A percentile compares a stretch with the other conserved stretches of the same genome.
Evolutionary conservation across 1,140 invertebrate species (phyloP).

Genomic region (Trichomalopsis sarcophagae): DNA sequence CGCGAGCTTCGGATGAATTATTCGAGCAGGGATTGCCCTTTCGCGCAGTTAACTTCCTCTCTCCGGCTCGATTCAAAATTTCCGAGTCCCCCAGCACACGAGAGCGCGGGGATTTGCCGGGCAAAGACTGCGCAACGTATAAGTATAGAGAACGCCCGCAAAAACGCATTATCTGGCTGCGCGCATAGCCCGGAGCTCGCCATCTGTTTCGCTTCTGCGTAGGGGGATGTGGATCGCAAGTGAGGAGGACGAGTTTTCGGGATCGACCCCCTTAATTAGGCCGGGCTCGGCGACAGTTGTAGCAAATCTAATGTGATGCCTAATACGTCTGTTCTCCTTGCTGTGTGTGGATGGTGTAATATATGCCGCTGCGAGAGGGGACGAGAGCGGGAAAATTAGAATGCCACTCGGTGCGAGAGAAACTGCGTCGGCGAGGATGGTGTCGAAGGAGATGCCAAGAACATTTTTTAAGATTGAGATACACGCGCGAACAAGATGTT

Average conservation of each 20-base stretch:
- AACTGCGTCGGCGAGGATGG: background rate
- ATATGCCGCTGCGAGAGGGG: background rate
- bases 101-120: background rate
- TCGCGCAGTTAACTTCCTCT: background rate
- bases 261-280: constrained; percentile 68
- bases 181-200: constrained; percentile 65
- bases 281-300: constrained; percentile 66
- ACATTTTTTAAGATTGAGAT: constrained; percentile 38
- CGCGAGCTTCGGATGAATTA: background rate
- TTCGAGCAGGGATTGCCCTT: background rate
- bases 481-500: background rate
- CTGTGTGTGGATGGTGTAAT: background rate
- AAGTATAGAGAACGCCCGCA: background rate
- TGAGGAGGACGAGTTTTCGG: background rate
- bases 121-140: background rate
- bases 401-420: background rate
- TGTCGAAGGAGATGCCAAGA: background rate
- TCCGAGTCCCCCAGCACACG: background rate
- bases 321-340: constrained; percentile 54
- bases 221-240: constrained; percentile 37
- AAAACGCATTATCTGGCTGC: constrained; percentile 63
- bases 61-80: constrained; percentile 12
- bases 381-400: constrained; percentile 23
- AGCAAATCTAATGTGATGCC: constrained; percentile 68
- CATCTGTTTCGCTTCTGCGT: constrained; percentile 68